Evolutionary conservation across 2,113 vertebrate genomes (phyloP), one percentile per base, ranked within the genome.

Genomic region (Mandrillus leucophaeus): DNA sequence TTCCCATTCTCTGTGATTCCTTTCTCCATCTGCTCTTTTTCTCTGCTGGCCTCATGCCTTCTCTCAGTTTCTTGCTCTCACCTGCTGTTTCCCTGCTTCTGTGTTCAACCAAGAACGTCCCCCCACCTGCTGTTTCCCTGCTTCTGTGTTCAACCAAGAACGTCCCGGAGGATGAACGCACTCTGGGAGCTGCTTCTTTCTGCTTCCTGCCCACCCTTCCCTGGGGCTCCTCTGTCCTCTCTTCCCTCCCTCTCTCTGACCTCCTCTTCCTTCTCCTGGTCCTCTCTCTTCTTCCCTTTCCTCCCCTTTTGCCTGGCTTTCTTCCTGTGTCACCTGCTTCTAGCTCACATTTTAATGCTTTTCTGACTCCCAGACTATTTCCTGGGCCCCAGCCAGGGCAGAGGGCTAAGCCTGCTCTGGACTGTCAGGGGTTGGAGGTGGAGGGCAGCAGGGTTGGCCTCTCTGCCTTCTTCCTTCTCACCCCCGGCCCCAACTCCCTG

Each of bases 381-480:
- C n/a, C 75, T 50, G 40, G 61, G 12, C 43, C 27, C n/a, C 10
- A 11, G 35, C 27, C 13, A 17, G 17, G 10, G 0, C 27, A 25
- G 3, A 1, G 11, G 59, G 30, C 11, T 5, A 22, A 86, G 70
- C 76, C 38, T 25, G 27, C 72, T 45, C 5, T 38, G 59, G 43
- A 3, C 20, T 5, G 0, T 2, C 9, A 3, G 22, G 35, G 9
- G 17, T 18, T 16, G 73, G 43, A 30, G 72, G 64, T 2, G 14
- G 22, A 0, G 1, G 66, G 18, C 2, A 0, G 2, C 1, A 8
- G 59, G 40, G 16, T 2, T 1, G 16, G 17, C 43, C 75, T 66
- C 78, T 32, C 27, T 11, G 16, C n/a, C 64, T 45, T 43, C 55
- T 80, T 40, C 66, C 7, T 6, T n/a, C 81, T 59, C 66, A n/a